Conservation (phyloP, 1,140 invertebrate species). For the Halesus radiatus region DNA sequence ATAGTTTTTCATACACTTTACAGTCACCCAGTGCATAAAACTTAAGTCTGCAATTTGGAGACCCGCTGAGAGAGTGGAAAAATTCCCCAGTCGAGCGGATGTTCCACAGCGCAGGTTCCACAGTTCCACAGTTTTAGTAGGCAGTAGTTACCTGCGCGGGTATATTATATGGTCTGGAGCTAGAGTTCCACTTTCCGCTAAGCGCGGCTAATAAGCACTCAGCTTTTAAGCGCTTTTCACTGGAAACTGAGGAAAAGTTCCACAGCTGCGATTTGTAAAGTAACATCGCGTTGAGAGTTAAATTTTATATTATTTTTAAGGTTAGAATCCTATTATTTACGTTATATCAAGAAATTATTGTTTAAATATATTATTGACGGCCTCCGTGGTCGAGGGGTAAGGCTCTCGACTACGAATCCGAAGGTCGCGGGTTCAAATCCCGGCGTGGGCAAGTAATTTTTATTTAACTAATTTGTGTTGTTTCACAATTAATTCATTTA, state of each 20-base stretch:
- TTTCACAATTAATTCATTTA: no score
- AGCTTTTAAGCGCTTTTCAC: constrained; percentile 22
- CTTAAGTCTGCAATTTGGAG: not conserved
- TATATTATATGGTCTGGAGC: not conserved
- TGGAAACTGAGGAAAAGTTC: constrained; percentile 20
- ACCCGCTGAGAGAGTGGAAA: not conserved
- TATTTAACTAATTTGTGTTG: no score
- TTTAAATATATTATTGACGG: no score
- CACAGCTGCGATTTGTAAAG: not conserved
- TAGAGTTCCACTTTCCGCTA: not conserved
- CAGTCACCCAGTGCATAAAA: not conserved
- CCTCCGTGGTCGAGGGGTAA: no score
- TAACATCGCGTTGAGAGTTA: not conserved
- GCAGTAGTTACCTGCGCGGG: not conserved
- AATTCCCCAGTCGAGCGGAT: not conserved
- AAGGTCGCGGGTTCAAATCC: no score
- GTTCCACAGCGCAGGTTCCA: not conserved
- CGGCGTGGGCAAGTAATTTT: no score
- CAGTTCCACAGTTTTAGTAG: no score
- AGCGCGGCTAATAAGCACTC: not conserved
- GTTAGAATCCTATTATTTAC: no score
- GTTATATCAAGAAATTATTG: no score
- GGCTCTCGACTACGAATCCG: no score
- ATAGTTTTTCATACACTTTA: no score
- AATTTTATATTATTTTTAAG: no score